Percentiles rank a stretch among this genome's conserved stretches.
Evolutionary conservation across 2,113 vertebrate species (phyloP).

Genomic region (Forbesichthys agassizii): DNA sequence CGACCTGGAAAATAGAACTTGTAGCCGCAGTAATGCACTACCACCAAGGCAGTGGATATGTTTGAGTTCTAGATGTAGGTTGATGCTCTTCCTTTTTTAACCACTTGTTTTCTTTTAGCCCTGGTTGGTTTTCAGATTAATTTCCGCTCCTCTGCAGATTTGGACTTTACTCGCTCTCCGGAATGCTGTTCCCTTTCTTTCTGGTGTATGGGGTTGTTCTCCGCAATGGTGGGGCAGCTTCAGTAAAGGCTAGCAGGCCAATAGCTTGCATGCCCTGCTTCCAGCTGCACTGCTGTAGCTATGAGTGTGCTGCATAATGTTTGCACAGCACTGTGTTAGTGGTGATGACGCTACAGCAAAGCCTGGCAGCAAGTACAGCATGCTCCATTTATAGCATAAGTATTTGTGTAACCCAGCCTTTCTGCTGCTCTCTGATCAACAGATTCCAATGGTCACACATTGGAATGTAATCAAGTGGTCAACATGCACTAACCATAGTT

Average conservation of each 20-base stretch:
- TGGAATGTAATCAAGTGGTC: slow-evolving; percentile 23
- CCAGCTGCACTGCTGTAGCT: slow-evolving; percentile 31
- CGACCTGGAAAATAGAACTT: slow-evolving; percentile 57
- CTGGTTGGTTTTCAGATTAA: no score
- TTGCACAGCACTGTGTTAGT: slow-evolving; percentile 1
- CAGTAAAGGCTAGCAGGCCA: slow-evolving; percentile 1
- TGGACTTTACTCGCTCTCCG: slow-evolving; percentile 41
- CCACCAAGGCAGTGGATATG: slow-evolving; percentile 39
- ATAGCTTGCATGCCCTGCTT: slow-evolving; percentile 61
- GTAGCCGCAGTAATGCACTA: slow-evolving; percentile 25
- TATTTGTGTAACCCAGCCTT: slow-evolving; percentile 22
- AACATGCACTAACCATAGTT: slow-evolving; percentile 31
- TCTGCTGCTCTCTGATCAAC: slow-evolving; percentile 6
- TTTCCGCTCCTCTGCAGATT: slow-evolving; percentile 5
- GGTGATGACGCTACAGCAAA: slow-evolving; percentile 5
- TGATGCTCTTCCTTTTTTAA: slow-evolving; percentile 62
- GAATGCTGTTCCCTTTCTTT: slow-evolving; percentile 34
- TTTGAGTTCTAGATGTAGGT: slow-evolving; percentile 43
- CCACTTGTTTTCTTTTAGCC: background rate
- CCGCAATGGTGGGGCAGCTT: slow-evolving; percentile 44
- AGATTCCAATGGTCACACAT: slow-evolving; percentile 33
- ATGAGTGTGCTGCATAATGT: background rate
- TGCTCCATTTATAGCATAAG: slow-evolving; percentile 17
- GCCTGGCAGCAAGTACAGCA: slow-evolving; percentile 41
- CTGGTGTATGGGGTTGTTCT: slow-evolving; percentile 4